These are phyloP conservation scores for Rhaphigaster nebulosa DNA, from an alignment of 2,888 invertebrate species.

Conservation along the genomic window DNA sequence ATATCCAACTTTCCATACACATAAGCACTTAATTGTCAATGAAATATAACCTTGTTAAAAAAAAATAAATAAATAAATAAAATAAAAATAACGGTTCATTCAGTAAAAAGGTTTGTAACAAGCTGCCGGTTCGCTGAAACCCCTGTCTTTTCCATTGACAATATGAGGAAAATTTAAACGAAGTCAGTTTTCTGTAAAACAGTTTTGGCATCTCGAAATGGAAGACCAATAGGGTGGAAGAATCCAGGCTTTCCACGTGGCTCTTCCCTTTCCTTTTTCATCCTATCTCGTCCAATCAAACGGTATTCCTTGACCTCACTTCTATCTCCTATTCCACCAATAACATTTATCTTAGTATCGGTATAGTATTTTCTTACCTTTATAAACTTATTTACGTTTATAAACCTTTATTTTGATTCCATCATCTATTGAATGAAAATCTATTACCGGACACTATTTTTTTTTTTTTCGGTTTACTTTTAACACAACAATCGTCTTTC, in stretches of 20 bases:
- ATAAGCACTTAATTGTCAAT: too few relatives aligned
- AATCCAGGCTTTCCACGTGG: constrained; percentile 23
- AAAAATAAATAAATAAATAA: too few relatives aligned
- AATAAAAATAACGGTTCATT: too few relatives aligned
- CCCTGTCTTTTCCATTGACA: not conserved
- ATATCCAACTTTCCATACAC: not conserved
- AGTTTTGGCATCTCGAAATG: constrained; percentile 47
- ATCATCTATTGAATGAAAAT: too few relatives aligned
- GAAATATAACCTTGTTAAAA: too few relatives aligned
- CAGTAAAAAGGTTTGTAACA: not conserved
- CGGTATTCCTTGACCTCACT: constrained; percentile 29
- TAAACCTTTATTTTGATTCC: not conserved
- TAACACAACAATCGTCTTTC: too few relatives aligned
- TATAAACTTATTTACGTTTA: not conserved
- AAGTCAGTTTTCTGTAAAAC: constrained; percentile 48
- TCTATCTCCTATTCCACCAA: not conserved
- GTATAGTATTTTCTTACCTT: not conserved
- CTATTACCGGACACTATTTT: not conserved
- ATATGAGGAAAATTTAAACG: not conserved
- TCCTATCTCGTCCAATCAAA: constrained; percentile 37
- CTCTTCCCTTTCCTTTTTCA: constrained; percentile 42
- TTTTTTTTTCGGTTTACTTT: not conserved
- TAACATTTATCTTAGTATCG: constrained; percentile 2
- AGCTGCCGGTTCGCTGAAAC: not conserved
- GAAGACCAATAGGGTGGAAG: constrained; percentile 52